phyloP scores from a whole-genome alignment of 2,113 vertebrate species.

The Hepsetus odoe region DNA sequence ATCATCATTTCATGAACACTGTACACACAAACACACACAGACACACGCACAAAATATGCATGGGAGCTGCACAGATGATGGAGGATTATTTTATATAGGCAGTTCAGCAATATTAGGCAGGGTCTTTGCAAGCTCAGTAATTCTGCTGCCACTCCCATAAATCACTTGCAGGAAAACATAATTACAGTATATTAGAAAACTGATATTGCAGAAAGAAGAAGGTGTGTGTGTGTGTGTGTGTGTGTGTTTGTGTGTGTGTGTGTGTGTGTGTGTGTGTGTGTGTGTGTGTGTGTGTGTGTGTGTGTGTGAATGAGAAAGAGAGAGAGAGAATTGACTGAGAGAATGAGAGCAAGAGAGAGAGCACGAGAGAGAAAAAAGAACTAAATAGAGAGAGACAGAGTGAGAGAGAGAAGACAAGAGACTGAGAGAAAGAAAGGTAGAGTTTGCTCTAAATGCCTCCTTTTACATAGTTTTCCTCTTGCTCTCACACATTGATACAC shows the following conservation, averaged over 20 bases:
- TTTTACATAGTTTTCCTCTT: no score
- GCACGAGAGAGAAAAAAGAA: neutral
- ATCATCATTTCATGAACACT: no score
- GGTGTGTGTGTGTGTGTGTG: conserved; percentile 25
- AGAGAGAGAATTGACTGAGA: neutral
- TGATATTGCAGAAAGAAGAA: neutral
- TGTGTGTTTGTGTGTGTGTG: no score
- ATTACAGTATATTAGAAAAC: neutral
- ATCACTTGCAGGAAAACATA: neutral
- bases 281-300: conserved; percentile 12
- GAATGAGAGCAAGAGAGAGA: neutral
- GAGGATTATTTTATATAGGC: neutral
- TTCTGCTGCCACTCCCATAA: neutral
- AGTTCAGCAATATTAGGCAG: neutral
- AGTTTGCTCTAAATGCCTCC: neutral
- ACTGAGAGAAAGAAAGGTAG: neutral
- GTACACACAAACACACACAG: neutral
- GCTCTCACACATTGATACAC: no score
- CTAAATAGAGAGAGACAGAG: neutral
- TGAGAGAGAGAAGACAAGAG: neutral
- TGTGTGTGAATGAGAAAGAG: conserved; percentile 10
- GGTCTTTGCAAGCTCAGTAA: neutral
- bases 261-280: conserved; percentile 25
- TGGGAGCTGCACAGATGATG: conserved; percentile 2
- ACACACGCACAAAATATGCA: no score